Evolutionary conservation across 2,888 invertebrate genomes (phyloP), one percentile per base, ranked within the genome.

Genomic region (Aelia acuminata): DNA sequence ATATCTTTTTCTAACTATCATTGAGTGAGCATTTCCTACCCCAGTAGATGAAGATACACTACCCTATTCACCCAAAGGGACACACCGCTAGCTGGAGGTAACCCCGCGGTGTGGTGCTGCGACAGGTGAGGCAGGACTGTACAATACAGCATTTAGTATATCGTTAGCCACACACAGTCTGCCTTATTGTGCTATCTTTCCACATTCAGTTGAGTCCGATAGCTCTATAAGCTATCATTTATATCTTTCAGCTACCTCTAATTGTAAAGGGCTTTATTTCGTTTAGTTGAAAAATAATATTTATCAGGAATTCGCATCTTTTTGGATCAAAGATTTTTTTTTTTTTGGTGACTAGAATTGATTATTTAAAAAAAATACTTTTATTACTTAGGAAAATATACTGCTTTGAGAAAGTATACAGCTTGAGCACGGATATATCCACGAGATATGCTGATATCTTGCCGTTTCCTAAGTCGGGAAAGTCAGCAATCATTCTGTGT

Each of bases 71-170:
- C 26, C 26, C 3, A 26, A 26, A 57, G 57, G 15, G 26, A 26
- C 57, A n/a, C 26, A 57, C 26, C 26, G 15, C n/a, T 26, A 57
- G 53, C 53, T 53, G 13, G 13, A 57, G 26, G 15, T 26, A 26
- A 26, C 26, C 53, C 57, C 26, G 57, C 57, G 26, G 57, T 2
- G 57, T 3, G 26, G 3, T 26, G 20, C 47, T n/a, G 84, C 39
- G 84, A 84, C 84, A 84, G 84, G 84, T 84, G 84, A 18, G 48
- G 49, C 15, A 31, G 49, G 47, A 7, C 15, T 20, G 7, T 26
- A 84, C 84, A 84, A 84, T 84, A 31, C 26, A 48, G 18, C 84
- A 49, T 49, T 84, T 84, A 84, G 84, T 84, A 84, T 49, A 84
- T 84, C 84, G 18, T 84, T 84, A 31, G 84, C 84, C 43, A 31